Base-by-base conservation (phyloP, 2,888 invertebrate species). In the Poecilobothrus nobilitatus region DNA sequence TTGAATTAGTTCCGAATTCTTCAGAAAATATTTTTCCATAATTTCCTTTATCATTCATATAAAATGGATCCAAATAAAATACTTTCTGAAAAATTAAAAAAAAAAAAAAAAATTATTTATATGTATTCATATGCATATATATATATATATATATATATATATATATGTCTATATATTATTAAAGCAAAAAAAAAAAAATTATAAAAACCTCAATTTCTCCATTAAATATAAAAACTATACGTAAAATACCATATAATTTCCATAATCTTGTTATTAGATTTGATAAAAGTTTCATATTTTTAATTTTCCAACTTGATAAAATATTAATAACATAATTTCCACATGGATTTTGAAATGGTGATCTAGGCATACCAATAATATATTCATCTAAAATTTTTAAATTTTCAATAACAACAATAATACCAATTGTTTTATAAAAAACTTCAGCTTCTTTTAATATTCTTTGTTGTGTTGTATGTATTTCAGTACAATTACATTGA, bases 361-460 rank as follows among this genome's bases (percentile, higher is more conserved):
- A 2, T n/a, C 53, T 53, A 12, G 53, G 53, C n/a, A 53, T 53
- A 53, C 53, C 53, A 53, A 53, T 53, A 12, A 6, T 18, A 53
- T 53, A 53, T 53, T 53, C 53, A 53, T 53, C 15, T 12, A 53
- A 6, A 18, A 53, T 53, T 53, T 15, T 18, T 53, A 53, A 18
- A 12, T 53, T 2, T 4, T 53, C n/a, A 53, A n/a, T 15, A 18
- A 53, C 15, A 18, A 53, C 15, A 18, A 53, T 53, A 18, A 15
- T 6, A 4, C 53, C 53, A 9, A 53, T 18, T 53, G 12, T 53
- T 53, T 53, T 53, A 53, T 53, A 9, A 53, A 53, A 53, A 18
- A n/a, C n/a, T 53, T 53, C 53, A 53, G 53, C 53, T 53, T 53
- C 15, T 53, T 53, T 53, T 53, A 53, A 53, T 53, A 53, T 53